Conservation (phyloP, 37 sponge, comb jelly and placozoan genomes). For the Hormiphora californensis region DNA sequence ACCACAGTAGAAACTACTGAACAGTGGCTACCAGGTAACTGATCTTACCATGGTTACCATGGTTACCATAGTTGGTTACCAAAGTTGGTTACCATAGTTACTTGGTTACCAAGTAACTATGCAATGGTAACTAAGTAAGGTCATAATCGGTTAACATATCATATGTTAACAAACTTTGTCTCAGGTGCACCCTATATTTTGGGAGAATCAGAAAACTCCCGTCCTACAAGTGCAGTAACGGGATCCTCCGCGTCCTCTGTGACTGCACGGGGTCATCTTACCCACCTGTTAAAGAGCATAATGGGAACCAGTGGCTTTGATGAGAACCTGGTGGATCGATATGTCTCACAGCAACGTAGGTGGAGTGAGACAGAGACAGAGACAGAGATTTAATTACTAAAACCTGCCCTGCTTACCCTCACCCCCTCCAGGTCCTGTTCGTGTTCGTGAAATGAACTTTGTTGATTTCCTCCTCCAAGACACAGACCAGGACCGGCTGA, state of each 20-base stretch:
- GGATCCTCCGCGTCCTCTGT: constrained; percentile 40
- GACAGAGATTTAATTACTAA: neutral
- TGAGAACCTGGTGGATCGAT: constrained; percentile 38
- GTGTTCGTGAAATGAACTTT: constrained; percentile 10
- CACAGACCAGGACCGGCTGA: neutral
- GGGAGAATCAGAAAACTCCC: neutral
- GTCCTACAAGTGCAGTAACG: constrained; percentile 39
- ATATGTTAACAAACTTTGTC: neutral
- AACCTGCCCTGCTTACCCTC: neutral
- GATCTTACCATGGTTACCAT: too few relatives aligned
- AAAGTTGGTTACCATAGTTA: too few relatives aligned
- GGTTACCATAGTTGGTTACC: too few relatives aligned
- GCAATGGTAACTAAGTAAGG: too few relatives aligned
- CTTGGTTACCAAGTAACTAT: too few relatives aligned
- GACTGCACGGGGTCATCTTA: neutral
- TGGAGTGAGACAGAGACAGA: neutral
- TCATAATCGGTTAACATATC: too few relatives aligned
- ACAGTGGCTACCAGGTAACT: constrained; percentile 44
- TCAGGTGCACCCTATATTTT: constrained; percentile 38
- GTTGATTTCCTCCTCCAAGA: constrained; percentile 44
- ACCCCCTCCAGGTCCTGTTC: constrained; percentile 5
- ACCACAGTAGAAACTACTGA: neutral
- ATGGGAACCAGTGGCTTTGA: neutral
- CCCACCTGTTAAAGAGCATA: constrained; percentile 31
- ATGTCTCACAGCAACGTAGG: constrained; percentile 28